Base-by-base conservation (phyloP, 2,113 vertebrate species). In the Rattus norvegicus region DNA sequence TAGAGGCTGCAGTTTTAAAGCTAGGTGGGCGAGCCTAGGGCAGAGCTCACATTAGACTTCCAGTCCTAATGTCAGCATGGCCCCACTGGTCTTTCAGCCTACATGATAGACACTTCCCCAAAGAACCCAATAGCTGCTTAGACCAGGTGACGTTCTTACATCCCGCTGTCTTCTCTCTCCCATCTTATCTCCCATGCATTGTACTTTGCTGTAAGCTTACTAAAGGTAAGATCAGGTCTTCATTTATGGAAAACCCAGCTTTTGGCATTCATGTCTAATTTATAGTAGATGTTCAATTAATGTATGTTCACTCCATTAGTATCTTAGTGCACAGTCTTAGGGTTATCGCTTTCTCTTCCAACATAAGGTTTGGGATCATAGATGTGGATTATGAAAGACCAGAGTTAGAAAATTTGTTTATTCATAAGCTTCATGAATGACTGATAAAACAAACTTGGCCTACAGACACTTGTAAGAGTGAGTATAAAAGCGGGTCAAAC, bases 391-490 rank as follows among this genome's bases (percentile, higher is more conserved):
- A 81, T 33, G 87, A 79, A 80, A 67, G 30, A 36, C 43, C 0
- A n/a, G 28, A 1, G 17, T 77, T 83, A 75, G 24, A 83, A 73
- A 69, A 85, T 49, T 14, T 47, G n/a, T 59, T 91, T 91, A 20
- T 79, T 88, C 77, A 17, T 76, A 70, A 92, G 28, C 49, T 96
- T 96, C 47, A 49, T 19, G 54, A 95, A 96, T 49, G 93, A 79
- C 79, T 63, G 36, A 77, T 61, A 28, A 83, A 83, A 86, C 22
- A 61, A 73, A 52, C 61, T 69, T 93, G 54, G 22, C 24, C 59
- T 81, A 86, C 9, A 28, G 87, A 75, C 49, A 24, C 54, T 33
- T 94, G 17, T 36, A 70, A 92, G 79, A 83, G 20, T 75, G 49
- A 17, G 52, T 61, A 77, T 77, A 80, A 43, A 12, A 76, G 43